Evolutionary conservation across 1,140 invertebrate species (phyloP).

Genomic region (Anthonomus grandis): DNA sequence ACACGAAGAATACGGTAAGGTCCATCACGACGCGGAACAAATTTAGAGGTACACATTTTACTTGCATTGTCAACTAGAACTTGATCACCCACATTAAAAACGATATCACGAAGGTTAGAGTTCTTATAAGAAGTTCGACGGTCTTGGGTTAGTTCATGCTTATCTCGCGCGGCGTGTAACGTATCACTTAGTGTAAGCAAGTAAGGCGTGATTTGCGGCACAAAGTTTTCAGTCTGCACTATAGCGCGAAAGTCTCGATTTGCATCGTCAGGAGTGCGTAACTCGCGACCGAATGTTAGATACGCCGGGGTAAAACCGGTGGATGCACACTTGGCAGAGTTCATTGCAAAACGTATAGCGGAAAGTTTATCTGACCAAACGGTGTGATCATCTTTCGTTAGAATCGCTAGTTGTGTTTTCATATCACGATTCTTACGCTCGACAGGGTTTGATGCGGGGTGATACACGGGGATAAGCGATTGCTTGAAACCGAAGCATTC

Average conservation of each 20-base stretch:
- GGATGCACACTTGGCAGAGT: slow-evolving; percentile 39
- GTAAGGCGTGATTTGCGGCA: slow-evolving; percentile 33
- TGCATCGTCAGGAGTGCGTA: slow-evolving; percentile 16
- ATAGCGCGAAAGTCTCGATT: slow-evolving; percentile 14
- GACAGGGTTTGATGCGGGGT: slow-evolving; percentile 16
- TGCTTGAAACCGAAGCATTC: slow-evolving; percentile 40
- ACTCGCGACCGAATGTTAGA: slow-evolving; percentile 21
- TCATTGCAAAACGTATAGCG: slow-evolving; percentile 47
- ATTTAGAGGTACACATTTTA: slow-evolving; percentile 38
- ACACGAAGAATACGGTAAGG: slow-evolving; percentile 37
- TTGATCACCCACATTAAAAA: slow-evolving; percentile 34
- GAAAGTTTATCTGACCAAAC: slow-evolving; percentile 39
- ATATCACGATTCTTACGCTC: slow-evolving; percentile 44
- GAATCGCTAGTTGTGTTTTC: slow-evolving; percentile 15
- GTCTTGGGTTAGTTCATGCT: slow-evolving; percentile 31
- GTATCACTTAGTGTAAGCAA: slow-evolving; percentile 21
- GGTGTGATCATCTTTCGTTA: slow-evolving; percentile 3
- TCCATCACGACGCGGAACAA: slow-evolving; percentile 43
- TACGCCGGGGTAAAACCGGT: slow-evolving; percentile 22
- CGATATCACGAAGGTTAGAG: slow-evolving; percentile 11
- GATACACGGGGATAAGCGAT: slow-evolving; percentile 43
- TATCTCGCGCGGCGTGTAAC: slow-evolving; percentile 29
- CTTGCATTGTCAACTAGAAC: slow-evolving; percentile 37
- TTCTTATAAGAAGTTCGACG: slow-evolving; percentile 29
- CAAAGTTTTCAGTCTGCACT: slow-evolving; percentile 6